A percentile compares a stretch with the other conserved stretches of the same genome.
Conservation (phyloP, 2,113 vertebrate genomes). For the Ardeotis arabs region DNA sequence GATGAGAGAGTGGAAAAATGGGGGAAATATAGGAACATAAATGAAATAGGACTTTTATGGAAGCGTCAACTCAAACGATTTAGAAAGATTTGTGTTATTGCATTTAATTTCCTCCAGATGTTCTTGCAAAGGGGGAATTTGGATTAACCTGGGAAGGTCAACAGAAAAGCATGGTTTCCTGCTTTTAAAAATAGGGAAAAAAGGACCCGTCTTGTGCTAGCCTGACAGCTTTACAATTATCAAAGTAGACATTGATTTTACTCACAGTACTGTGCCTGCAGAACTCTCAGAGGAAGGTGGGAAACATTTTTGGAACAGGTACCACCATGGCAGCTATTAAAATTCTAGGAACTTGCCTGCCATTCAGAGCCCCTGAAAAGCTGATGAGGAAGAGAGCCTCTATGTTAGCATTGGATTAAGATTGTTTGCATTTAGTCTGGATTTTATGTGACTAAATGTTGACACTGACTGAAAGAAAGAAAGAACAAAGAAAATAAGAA, state of each 20-base stretch:
- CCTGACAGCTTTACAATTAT: not conserved
- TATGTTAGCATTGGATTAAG: not conserved
- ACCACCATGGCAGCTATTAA: not conserved
- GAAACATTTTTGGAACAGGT: not conserved
- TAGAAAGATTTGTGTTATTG: constrained; percentile 18
- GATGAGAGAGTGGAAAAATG: not conserved
- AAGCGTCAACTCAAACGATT: not conserved
- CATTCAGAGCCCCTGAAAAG: not conserved
- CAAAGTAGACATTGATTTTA: not conserved
- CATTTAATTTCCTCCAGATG: constrained; percentile 47
- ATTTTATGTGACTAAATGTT: not conserved
- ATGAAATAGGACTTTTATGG: constrained; percentile 20
- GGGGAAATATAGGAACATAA: not conserved
- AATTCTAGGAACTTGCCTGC: not conserved
- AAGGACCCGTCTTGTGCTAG: not conserved
- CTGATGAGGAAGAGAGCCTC: not conserved
- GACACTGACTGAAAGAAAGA: not conserved
- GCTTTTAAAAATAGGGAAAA: not conserved
- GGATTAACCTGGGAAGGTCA: constrained; percentile 28
- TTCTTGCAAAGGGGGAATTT: not conserved
- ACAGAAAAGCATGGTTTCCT: not conserved
- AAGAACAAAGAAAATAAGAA: not conserved
- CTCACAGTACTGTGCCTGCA: not conserved
- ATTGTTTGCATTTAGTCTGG: constrained; percentile 25
- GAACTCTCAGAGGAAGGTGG: not conserved